Conservation (phyloP, 2,797 vertebrate species). For the Sphenodon punctatus region DNA sequence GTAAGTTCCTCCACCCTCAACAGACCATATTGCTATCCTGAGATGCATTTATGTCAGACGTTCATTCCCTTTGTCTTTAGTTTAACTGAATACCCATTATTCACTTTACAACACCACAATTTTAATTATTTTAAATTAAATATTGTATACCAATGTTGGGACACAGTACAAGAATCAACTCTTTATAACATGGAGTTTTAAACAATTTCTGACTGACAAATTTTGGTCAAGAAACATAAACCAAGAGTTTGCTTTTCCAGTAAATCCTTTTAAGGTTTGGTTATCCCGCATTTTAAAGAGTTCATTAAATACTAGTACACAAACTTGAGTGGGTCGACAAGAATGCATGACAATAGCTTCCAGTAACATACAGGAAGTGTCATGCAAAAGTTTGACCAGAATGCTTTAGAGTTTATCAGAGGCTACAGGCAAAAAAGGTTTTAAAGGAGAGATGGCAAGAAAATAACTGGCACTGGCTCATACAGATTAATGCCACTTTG, state of each 20-base stretch:
- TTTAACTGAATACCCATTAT: too few relatives aligned
- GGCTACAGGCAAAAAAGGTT: neutral
- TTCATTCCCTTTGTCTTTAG: too few relatives aligned
- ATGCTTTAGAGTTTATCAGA: neutral
- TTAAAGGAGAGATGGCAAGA: too few relatives aligned
- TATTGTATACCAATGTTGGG: fast-evolving
- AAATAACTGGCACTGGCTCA: neutral
- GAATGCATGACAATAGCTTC: neutral
- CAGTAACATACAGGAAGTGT: neutral
- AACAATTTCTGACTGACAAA: neutral
- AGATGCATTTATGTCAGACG: too few relatives aligned
- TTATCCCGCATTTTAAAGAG: neutral
- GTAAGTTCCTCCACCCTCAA: too few relatives aligned
- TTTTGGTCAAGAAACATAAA: neutral
- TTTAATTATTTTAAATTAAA: too few relatives aligned
- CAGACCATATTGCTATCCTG: too few relatives aligned
- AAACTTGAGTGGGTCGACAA: neutral
- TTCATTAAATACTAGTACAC: neutral
- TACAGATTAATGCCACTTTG: neutral
- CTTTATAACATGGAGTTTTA: neutral
- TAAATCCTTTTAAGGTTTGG: neutral
- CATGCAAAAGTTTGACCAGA: fast-evolving
- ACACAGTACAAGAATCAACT: neutral
- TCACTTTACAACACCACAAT: too few relatives aligned
- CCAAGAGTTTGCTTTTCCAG: neutral